Conservation (phyloP, 2,797 vertebrate genomes). For the Poeciliopsis gracilis region DNA sequence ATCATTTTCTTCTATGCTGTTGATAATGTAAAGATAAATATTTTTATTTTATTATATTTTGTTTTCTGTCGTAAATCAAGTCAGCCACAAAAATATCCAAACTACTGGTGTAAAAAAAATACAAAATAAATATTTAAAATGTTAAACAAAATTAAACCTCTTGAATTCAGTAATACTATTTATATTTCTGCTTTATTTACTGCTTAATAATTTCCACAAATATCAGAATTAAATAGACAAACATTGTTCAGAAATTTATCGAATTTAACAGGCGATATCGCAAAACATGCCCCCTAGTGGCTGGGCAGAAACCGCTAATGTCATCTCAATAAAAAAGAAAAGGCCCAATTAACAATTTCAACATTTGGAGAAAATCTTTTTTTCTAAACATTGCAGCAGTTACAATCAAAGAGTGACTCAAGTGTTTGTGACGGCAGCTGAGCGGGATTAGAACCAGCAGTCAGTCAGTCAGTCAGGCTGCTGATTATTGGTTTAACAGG, state of each 20-base stretch:
- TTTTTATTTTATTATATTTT: not conserved
- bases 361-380: not conserved
- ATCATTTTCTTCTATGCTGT: not conserved
- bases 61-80: not conserved
- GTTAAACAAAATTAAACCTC: not conserved
- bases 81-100: not conserved
- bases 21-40: not conserved
- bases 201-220: not conserved
- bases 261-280: not conserved
- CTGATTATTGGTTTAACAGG: slow-evolving; percentile 57
- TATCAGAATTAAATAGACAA: not conserved
- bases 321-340: not conserved
- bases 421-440: not conserved
- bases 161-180: not conserved
- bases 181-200: not conserved
- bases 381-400: not conserved
- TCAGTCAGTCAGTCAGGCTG: slow-evolving; percentile 13
- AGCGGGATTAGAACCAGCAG: slow-evolving; percentile 34
- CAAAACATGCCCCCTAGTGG: not conserved
- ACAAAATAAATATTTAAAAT: not conserved
- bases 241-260: not conserved
- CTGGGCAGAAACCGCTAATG: too few species aligned
- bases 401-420: not conserved
- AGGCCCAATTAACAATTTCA: not conserved
- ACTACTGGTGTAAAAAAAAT: not conserved